Conservation (phyloP, 1,140 invertebrate genomes). For the Brachionus asplanchnoidis region DNA sequence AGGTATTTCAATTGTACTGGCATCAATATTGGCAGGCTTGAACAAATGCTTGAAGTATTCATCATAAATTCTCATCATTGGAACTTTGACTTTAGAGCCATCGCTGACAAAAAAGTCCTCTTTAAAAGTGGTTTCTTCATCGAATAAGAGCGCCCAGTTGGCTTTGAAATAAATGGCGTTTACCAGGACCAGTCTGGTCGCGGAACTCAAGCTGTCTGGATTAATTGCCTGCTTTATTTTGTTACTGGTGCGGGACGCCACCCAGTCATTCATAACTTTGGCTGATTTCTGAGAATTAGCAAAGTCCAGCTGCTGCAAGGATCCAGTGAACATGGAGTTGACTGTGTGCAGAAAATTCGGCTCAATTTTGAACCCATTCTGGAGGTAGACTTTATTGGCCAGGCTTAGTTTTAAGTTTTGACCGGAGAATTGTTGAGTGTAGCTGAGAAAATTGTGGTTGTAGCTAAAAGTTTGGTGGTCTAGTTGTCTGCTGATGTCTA, state of each 20-base stretch:
- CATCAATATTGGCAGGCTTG: conserved; percentile 64
- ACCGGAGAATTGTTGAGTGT: not conserved
- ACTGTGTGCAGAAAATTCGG: not conserved
- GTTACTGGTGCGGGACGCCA: conserved; percentile 64
- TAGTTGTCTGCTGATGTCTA: not conserved
- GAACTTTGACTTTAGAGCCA: conserved; percentile 31
- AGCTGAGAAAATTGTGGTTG: not conserved
- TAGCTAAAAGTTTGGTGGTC: not conserved
- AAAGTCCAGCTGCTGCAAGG: conserved; percentile 38
- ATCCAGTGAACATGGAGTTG: not conserved
- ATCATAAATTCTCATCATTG: conserved; percentile 65
- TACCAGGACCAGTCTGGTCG: conserved; percentile 66
- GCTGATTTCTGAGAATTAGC: conserved; percentile 45
- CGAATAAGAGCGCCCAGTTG: conserved; percentile 68
- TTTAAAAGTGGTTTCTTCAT: conserved; percentile 58
- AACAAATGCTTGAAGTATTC: conserved; percentile 65
- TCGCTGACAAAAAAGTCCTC: conserved; percentile 46
- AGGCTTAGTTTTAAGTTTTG: not conserved
- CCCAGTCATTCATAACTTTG: conserved; percentile 65
- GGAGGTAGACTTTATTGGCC: not conserved
- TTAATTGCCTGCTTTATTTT: conserved; percentile 64
- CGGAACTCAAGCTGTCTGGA: conserved; percentile 57
- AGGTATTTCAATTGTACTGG: conserved; percentile 67
- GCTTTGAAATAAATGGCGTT: conserved; percentile 74
- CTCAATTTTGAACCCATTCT: not conserved